phyloP scores from a whole-genome alignment of 2,888 invertebrate species.

The Orthosia cruda region DNA sequence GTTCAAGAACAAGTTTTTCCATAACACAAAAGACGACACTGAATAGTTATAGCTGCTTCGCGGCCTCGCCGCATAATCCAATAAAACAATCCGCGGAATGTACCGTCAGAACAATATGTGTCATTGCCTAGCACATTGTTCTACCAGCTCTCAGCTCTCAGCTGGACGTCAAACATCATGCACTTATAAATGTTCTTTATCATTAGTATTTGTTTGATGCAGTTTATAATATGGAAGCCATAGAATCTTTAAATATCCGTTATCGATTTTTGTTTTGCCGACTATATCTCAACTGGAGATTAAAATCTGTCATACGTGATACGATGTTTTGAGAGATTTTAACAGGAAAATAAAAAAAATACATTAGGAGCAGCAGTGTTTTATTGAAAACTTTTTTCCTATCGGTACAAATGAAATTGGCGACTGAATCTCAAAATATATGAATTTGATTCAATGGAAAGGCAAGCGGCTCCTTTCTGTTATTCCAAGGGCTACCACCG shows the following conservation, averaged over 20 bases:
- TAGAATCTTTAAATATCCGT: neutral
- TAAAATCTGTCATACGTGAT: neutral
- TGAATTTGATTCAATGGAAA: constrained; percentile 92
- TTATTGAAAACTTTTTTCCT: constrained; percentile 72
- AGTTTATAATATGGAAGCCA: neutral
- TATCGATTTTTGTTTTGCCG: neutral
- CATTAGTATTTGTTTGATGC: constrained; percentile 5
- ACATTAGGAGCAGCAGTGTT: neutral
- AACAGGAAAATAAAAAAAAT: neutral
- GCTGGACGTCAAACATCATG: constrained; percentile 36
- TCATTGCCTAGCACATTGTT: constrained; percentile 68
- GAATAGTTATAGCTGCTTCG: constrained; percentile 92
- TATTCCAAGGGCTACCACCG: constrained; percentile 91
- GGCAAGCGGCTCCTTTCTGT: constrained; percentile 91
- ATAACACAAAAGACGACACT: constrained; percentile 92
- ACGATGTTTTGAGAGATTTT: neutral
- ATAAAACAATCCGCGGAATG: constrained; percentile 91
- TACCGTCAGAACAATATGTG: constrained; percentile 83
- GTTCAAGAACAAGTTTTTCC: constrained; percentile 92
- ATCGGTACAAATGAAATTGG: constrained; percentile 90
- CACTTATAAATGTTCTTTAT: constrained; percentile 13
- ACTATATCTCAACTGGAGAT: neutral
- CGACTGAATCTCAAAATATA: constrained; percentile 92
- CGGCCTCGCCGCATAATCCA: constrained; percentile 91
- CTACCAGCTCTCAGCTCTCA: constrained; percentile 36